Base-by-base conservation (phyloP, 2,113 vertebrate species). In the Chaenogobius annularis region DNA sequence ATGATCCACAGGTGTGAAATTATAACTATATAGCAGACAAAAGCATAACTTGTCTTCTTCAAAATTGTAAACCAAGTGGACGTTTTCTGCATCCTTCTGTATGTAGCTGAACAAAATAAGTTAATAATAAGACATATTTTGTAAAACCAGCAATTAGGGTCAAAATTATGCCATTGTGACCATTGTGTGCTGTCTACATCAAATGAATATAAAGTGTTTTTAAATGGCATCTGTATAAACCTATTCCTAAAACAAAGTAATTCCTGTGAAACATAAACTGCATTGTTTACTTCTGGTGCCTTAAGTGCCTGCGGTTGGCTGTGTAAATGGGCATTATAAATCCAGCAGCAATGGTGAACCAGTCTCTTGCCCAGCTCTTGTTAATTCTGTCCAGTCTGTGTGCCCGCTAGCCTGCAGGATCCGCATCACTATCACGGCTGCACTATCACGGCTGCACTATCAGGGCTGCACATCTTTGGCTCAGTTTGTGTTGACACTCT, bases 401-500 rank as follows among this genome's bases (percentile, higher is more conserved):
- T 88, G 90, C 90, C 88, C 81, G 82, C 84, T 78, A 0, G 55
- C 26, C 58, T 40, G 31, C 61, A 6, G 81, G 68, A 87, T 68
- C 76, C 72, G 68, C 71, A 94, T 95, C 94, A 93, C 93, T 96
- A 96, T 96, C 96, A 90, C 91, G 85, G 91, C 88, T 88, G 92
- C 94, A 31, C 26, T 31, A 96, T 96, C 96, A 90, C 91, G 85
- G 91, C 88, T 88, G 92, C 94, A 31, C 26, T 31, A 96, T 96
- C 96, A 90, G 92, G 85, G 91, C 88, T 88, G 92, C 94, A 95
- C 94, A 96, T 96, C 95, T 95, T 93, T 95, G 95, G 95, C 94
- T 88, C 92, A 78, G 94, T 93, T 93, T 95, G 93, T 95, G 95
- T 95, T 96, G 95, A 95, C 94, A 94, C 92, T 93, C 87, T 83